These are phyloP conservation scores for Sciurus niger DNA, from an alignment of 2,113 vertebrate genomes.

Conservation along the genomic window DNA sequence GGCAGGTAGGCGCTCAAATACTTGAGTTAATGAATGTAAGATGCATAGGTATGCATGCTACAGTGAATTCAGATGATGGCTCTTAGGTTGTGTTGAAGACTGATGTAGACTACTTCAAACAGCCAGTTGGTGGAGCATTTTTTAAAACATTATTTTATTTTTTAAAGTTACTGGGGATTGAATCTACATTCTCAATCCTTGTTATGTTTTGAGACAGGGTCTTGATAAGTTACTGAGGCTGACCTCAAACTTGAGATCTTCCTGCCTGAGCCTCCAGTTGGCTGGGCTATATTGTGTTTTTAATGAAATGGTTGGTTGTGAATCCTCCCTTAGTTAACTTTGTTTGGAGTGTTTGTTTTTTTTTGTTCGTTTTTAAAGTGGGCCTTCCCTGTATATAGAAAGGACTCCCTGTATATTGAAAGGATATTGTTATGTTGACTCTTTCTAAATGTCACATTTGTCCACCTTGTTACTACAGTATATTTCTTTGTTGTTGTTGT, in stretches of 20 bases:
- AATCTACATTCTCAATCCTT: no score
- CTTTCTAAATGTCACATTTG: neutral
- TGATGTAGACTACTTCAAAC: neutral
- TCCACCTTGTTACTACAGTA: neutral
- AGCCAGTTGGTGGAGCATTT: no score
- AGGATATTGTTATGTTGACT: slow-evolving; percentile 31
- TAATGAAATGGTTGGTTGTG: neutral
- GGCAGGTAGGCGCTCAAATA: neutral
- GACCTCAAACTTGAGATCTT: neutral
- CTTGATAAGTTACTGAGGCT: neutral
- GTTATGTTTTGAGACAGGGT: neutral
- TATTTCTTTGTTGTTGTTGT: neutral
- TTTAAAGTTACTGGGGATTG: no score
- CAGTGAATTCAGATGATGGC: neutral
- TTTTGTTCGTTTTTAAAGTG: neutral
- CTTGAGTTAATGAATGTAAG: neutral
- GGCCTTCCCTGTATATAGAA: neutral
- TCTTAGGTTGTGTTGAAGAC: slow-evolving; percentile 15
- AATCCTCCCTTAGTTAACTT: neutral
- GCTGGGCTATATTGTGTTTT: neutral
- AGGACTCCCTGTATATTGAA: neutral
- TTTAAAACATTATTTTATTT: no score
- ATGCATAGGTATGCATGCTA: neutral
- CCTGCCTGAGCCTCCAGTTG: neutral
- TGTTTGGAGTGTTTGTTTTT: slow-evolving; percentile 47